Evolutionary conservation across 2,797 vertebrate species (phyloP), one percentile per base, ranked within the genome.

Genomic region (Todus mexicanus): DNA sequence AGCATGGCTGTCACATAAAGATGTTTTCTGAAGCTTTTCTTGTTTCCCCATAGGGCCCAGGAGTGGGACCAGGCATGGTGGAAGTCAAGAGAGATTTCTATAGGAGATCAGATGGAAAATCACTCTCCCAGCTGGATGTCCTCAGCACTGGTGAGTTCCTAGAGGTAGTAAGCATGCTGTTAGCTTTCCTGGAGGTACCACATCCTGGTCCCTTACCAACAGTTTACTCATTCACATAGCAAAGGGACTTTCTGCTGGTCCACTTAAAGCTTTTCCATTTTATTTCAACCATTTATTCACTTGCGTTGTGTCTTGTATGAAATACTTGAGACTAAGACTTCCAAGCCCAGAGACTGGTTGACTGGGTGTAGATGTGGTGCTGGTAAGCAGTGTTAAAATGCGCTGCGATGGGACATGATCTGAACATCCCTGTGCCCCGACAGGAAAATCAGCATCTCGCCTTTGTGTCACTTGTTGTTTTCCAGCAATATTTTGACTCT

Each of bases 401-500:
- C 8, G 8, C 25, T 31, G 20, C 0, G 10, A 26, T 15, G 80
- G 35, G 69, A 83, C 19, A 26, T 25, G 54, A 66, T 38, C 63
- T 93, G 54, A 78, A 63, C 65, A 72, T 75, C 79, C n/a, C 70
- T 63, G 48, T n/a, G 6, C 53, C 70, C 53, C 2, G 4, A 63
- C n/a, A 78, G 66, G 66, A 94, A 91, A 87, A 91, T 26, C 77
- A 95, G 68, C 17, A 51, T 81, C 78, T 92, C 1, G 0, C 40
- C 66, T 83, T 74, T 83, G 65, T 78, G 51, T 91, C 31, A 8
- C 51, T 91, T 22, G 74, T 77, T 83, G 43, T 78, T 83, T 93
- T 87, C 71, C 76, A 92, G 60, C 53, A 91, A 18, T 87, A 51
- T 56, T 81, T 94, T 51, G 40, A 89, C 45, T 91, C 53, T 92